Percentiles rank a stretch among this genome's conserved stretches.
Evolutionary conservation across 2,113 vertebrate species (phyloP).

Genomic region (Stigmatopora argus): DNA sequence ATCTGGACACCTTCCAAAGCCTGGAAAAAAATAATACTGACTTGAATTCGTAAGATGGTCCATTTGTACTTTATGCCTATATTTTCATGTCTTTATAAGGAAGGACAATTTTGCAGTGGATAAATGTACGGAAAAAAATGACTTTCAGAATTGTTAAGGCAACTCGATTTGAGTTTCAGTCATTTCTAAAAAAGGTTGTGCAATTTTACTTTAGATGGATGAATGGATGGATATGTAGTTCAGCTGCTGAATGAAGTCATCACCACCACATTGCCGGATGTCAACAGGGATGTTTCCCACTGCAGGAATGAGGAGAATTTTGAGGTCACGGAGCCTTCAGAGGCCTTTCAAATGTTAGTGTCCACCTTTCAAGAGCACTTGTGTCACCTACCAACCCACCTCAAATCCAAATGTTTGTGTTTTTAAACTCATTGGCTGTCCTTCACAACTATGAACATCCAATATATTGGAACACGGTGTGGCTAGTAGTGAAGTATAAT

Average conservation of each 20-base stretch:
- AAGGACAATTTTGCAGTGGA: too few species aligned
- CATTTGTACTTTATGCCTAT: too few species aligned
- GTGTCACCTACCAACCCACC: slow-evolving; percentile 63
- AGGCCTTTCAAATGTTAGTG: slow-evolving; percentile 72
- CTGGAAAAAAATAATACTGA: not conserved
- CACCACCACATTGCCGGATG: slow-evolving; percentile 77
- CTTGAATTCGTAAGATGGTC: not conserved
- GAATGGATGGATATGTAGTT: slow-evolving; percentile 14
- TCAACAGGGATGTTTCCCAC: slow-evolving; percentile 78
- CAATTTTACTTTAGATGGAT: slow-evolving; percentile 11
- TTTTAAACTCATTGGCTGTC: not conserved
- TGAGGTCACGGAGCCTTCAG: slow-evolving; percentile 71
- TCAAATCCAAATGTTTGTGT: not conserved
- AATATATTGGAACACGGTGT: too few species aligned
- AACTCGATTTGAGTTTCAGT: not conserved
- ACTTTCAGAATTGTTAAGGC: too few species aligned
- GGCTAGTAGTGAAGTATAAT: too few species aligned
- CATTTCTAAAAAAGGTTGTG: not conserved
- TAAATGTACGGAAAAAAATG: too few species aligned
- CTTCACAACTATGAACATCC: too few species aligned
- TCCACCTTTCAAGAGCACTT: slow-evolving; percentile 70
- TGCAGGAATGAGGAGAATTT: slow-evolving; percentile 77
- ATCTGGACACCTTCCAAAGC: slow-evolving; percentile 57
- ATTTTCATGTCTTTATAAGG: too few species aligned
- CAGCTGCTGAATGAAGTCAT: slow-evolving; percentile 83